Evolutionary conservation across 92 coral and sea anemone genomes (phyloP), one percentile per base, ranked within the genome.

Genomic region (Meandrina meandrites): DNA sequence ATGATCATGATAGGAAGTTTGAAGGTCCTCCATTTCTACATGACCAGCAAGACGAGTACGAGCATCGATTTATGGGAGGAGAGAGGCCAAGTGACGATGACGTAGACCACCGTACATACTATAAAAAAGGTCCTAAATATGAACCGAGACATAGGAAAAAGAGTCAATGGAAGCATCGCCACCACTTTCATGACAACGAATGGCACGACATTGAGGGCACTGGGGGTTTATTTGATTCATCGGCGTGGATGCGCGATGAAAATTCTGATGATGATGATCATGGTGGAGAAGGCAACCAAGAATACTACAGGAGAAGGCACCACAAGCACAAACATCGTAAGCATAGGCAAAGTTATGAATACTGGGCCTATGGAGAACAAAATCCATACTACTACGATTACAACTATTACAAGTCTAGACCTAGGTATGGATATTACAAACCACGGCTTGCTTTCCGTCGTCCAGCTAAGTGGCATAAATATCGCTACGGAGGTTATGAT

Each of bases 281-380:
- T 77, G 88, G 88, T 35, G 88, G 88, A 1, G 88, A 85, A 68
- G 82, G 88, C 19, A 83, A 81, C 53, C 75, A 88, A 18, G 89
- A 74, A 16, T 73, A 76, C 22, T 7, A 88, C 35, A 62, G 91
- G 74, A 40, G 18, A 24, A 82, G 74, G 7, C 76, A 81, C 15
- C 50, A 28, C 34, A 83, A 74, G 53, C 75, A 81, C 50, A 82
- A 83, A 36, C 50, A 74, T 17, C 78, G 85, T 42, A 83, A 81
- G 13, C 81, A 88, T 57, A 78, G 88, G 57, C 91, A 88, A 75
- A 81, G 91, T 28, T 66, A 83, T 81, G 91, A 82, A 53, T 81
- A 69, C 71, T 87, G 86, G 90, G 40, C 42, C 11, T 72, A 87
- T 24, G 64, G 86, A 14, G 27, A 72, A 31, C 86, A 87, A 74